A percentile compares a stretch with the other conserved stretches of the same genome.
Evolutionary conservation across 2,888 invertebrate genomes (phyloP).

Genomic region (Sesamia inferens): DNA sequence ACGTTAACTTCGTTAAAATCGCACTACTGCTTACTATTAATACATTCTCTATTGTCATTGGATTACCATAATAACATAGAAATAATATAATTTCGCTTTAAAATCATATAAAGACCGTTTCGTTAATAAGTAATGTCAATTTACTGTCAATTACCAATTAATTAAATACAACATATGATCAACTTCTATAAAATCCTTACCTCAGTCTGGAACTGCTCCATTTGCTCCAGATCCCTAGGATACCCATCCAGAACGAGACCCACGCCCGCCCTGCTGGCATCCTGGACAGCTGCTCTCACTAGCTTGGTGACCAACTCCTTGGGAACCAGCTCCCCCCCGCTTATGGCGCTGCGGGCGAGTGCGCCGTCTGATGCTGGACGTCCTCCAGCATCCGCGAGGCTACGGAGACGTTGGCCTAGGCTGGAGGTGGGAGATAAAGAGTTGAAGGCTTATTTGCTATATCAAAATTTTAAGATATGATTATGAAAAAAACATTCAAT

Average conservation of each 20-base stretch:
- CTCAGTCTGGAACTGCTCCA: conserved; percentile 96
- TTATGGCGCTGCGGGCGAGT: conserved; percentile 92
- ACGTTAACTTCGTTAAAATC: too few relatives aligned
- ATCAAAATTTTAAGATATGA: neutral
- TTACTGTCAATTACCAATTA: too few relatives aligned
- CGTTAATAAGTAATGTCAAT: too few relatives aligned
- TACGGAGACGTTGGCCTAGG: conserved; percentile 94
- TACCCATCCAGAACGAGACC: conserved; percentile 98
- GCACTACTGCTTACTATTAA: neutral
- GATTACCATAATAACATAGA: neutral
- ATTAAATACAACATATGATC: neutral
- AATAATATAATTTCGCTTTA: neutral
- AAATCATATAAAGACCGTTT: neutral
- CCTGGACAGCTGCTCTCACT: conserved; percentile 92
- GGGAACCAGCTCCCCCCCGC: conserved; percentile 95
- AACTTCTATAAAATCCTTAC: conserved; percentile 83
- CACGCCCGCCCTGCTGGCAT: conserved; percentile 89
- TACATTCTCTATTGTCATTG: neutral
- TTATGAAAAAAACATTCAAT: too few relatives aligned
- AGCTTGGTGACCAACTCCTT: conserved; percentile 94
- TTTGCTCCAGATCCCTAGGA: conserved; percentile 97
- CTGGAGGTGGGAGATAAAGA: conserved; percentile 75
- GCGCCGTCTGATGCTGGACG: conserved; percentile 91
- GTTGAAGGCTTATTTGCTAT: neutral
- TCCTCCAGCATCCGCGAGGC: conserved; percentile 92